These are phyloP conservation scores for Maniola hyperantus DNA, from an alignment of 2,888 invertebrate genomes.

Conservation along the genomic window DNA sequence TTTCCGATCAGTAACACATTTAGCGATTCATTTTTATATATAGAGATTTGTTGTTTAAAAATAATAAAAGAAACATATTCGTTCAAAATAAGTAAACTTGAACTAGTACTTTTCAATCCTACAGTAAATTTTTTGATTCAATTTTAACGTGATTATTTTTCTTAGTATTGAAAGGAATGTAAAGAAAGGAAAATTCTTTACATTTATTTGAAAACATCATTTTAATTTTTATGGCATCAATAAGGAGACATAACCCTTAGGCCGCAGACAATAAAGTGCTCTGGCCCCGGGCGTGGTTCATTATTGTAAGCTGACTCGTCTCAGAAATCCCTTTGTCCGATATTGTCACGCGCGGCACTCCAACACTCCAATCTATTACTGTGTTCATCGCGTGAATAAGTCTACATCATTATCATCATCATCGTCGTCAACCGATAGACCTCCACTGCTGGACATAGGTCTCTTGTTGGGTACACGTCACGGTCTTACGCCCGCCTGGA, in stretches of 20 bases:
- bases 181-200: conserved; percentile 22
- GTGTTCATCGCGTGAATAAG: conserved; percentile 54
- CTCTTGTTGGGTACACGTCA: no score
- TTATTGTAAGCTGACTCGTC: conserved; percentile 57
- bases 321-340: conserved; percentile 62
- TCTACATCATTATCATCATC: conserved; percentile 28
- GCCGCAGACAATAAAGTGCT: conserved; percentile 54
- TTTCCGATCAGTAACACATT: no score
- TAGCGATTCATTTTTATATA: no score
- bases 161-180: conserved; percentile 1
- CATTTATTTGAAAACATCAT: conserved; percentile 49
- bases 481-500: no score
- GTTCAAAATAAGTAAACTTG: no score
- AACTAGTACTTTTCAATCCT: neutral
- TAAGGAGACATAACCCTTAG: conserved; percentile 49
- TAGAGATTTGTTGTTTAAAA: no score
- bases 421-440: no score
- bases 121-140: neutral
- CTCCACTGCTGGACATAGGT: no score
- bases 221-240: conserved; percentile 56
- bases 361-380: conserved; percentile 54
- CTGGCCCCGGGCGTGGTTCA: conserved; percentile 55
- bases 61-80: no score
- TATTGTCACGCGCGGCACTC: conserved; percentile 56
- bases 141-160: neutral